These are phyloP conservation scores for Characodon lateralis DNA, from an alignment of 2,797 vertebrate species.

Conservation along the genomic window DNA sequence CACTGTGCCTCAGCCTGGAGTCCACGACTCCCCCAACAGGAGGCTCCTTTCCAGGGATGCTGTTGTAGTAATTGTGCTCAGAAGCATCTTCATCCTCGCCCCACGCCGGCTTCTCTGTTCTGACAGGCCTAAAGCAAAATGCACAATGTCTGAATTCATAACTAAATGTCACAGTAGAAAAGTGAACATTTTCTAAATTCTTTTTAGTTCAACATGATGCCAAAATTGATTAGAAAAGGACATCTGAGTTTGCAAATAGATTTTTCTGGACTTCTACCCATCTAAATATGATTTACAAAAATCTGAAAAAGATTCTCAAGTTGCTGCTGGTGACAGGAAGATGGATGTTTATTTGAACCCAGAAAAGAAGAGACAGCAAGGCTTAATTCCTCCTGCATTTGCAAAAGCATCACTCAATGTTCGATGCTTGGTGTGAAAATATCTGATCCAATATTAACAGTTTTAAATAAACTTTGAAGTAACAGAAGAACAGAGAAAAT, in stretches of 20 bases:
- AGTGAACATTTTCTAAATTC: not conserved
- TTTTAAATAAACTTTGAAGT: slow-evolving; percentile 11
- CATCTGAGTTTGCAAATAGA: slow-evolving; percentile 19
- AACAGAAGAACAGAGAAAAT: slow-evolving; percentile 17
- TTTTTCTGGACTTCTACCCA: slow-evolving; percentile 31
- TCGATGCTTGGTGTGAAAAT: slow-evolving; percentile 18
- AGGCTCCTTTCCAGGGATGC: slow-evolving; percentile 96
- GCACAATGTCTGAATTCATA: not conserved
- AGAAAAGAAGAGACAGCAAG: slow-evolving; percentile 26
- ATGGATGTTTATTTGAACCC: slow-evolving; percentile 43
- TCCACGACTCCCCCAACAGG: slow-evolving; percentile 91
- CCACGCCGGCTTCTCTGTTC: slow-evolving; percentile 86
- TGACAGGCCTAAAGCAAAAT: slow-evolving; percentile 72
- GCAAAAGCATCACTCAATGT: slow-evolving; percentile 17
- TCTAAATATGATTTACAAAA: slow-evolving; percentile 38
- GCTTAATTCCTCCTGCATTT: slow-evolving; percentile 3
- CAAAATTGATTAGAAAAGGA: slow-evolving; percentile 12
- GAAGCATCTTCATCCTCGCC: slow-evolving; percentile 84
- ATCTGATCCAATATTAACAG: slow-evolving; percentile 10
- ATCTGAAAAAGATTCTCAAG: slow-evolving; percentile 24
- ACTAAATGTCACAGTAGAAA: not conserved
- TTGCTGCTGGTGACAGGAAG: slow-evolving; percentile 35
- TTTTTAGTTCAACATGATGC: not conserved
- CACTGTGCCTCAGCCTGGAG: slow-evolving; percentile 81
- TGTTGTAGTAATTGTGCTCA: slow-evolving; percentile 94